phyloP scores from a whole-genome alignment of 2,113 vertebrate genomes.

The Alectura lathami region DNA sequence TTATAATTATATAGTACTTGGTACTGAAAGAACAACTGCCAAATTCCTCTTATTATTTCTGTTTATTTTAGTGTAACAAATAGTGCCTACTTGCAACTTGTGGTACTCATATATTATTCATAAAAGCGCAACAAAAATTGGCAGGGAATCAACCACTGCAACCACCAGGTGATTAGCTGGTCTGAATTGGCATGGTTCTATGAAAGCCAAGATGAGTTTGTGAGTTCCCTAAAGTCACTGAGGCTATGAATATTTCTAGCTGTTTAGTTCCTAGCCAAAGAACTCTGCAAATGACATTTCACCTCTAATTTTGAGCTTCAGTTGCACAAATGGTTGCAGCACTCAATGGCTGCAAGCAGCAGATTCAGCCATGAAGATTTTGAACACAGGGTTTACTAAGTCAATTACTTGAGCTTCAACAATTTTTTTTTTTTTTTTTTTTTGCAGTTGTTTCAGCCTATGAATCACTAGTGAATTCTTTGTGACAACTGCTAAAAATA shows the following conservation, averaged over 20 bases:
- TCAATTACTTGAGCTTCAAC: neutral
- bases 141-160: neutral
- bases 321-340: neutral
- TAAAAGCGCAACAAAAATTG: conserved; percentile 28
- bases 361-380: conserved; percentile 7
- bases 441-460: neutral
- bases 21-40: conserved; percentile 51
- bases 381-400: neutral
- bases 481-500: neutral
- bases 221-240: neutral
- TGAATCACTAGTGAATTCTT: conserved; percentile 9
- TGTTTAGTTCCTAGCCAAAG: neutral
- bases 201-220: neutral
- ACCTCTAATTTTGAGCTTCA: neutral
- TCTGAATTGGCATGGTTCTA: neutral
- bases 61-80: conserved; percentile 36
- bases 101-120: conserved; percentile 1
- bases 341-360: neutral
- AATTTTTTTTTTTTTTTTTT: neutral
- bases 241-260: neutral
- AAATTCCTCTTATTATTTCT: conserved; percentile 61
- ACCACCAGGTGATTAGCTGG: neutral
- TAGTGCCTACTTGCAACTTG: neutral
- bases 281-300: neutral
- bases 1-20: conserved; percentile 51